These are phyloP conservation scores for Silurus lanzhouensis DNA, from an alignment of 2,797 vertebrate genomes.

Conservation along the genomic window DNA sequence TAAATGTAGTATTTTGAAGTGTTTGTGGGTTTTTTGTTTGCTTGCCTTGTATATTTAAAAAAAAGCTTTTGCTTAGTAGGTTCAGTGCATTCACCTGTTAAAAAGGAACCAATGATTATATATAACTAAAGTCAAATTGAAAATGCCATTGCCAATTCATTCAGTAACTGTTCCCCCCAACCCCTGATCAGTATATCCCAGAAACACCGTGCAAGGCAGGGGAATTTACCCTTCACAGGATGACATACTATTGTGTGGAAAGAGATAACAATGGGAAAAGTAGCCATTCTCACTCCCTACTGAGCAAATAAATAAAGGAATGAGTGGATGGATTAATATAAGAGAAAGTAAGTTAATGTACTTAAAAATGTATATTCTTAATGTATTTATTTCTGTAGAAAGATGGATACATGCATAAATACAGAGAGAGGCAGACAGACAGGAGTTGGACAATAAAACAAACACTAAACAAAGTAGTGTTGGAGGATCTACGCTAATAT, in stretches of 20 bases:
- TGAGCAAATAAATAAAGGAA: too few relatives aligned
- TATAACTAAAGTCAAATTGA: not conserved
- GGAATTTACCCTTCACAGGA: not conserved
- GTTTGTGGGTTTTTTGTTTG: not conserved
- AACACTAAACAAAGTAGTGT: too few relatives aligned
- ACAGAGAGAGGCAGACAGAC: too few relatives aligned
- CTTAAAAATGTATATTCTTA: too few relatives aligned
- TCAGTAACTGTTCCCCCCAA: not conserved
- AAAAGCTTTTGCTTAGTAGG: not conserved
- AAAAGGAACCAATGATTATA: not conserved
- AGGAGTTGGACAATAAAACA: too few relatives aligned
- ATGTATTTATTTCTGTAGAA: too few relatives aligned
- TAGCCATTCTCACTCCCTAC: too few relatives aligned
- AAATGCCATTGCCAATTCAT: not conserved
- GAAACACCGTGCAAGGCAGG: not conserved
- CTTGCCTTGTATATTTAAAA: not conserved
- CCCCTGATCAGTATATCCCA: not conserved
- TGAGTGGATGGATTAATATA: too few relatives aligned
- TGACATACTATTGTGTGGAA: not conserved
- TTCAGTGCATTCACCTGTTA: not conserved
- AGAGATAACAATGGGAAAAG: too few relatives aligned
- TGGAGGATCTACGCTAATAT: too few relatives aligned
- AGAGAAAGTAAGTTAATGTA: too few relatives aligned
- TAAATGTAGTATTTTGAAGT: slow-evolving; percentile 26
- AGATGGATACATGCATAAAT: too few relatives aligned